Evolutionary conservation across 2,113 vertebrate genomes (phyloP).

Genomic region (Halcyon malimbica): DNA sequence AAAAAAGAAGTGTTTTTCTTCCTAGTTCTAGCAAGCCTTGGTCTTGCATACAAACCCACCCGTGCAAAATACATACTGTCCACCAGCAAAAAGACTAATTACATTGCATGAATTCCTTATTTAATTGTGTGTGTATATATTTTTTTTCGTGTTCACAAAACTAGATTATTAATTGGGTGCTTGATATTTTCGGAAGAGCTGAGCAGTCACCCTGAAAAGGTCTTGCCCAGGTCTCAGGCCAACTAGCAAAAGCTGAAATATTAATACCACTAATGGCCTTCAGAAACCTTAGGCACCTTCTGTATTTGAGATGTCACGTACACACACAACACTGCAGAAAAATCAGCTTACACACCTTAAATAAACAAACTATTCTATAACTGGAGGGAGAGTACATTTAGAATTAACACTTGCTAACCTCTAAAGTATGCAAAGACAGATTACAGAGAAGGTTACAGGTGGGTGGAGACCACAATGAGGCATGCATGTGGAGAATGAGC

Average conservation of each 20-base stretch:
- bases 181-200: neutral
- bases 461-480: neutral
- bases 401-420: neutral
- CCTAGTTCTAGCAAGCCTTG: neutral
- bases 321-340: neutral
- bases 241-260: neutral
- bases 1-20: neutral
- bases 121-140: neutral
- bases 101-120: neutral
- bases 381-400: neutral
- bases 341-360: neutral
- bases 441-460: neutral
- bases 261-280: neutral
- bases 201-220: neutral
- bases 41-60: neutral
- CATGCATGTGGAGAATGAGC: neutral
- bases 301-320: neutral
- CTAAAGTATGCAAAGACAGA: neutral
- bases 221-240: neutral
- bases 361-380: neutral
- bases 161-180: neutral
- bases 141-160: neutral
- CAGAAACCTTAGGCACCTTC: neutral
- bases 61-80: neutral
- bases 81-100: neutral